phyloP scores from a whole-genome alignment of 2,113 vertebrate species.

The Numida meleagris region DNA sequence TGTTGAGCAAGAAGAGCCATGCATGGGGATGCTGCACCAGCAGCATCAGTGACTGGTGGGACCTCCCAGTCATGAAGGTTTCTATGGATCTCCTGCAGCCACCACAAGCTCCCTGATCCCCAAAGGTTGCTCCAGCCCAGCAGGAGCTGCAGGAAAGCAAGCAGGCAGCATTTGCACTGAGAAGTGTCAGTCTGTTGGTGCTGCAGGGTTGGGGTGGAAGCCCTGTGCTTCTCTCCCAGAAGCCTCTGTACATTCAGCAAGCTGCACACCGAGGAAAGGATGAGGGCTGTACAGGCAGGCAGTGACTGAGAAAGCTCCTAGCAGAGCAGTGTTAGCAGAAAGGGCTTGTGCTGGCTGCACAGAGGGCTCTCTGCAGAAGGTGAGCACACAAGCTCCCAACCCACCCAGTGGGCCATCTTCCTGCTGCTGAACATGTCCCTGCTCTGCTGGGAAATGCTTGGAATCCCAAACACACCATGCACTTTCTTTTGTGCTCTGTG shows the following conservation, averaged over 20 bases:
- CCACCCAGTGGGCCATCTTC: not conserved
- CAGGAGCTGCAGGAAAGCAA: not conserved
- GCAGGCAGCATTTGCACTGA: not conserved
- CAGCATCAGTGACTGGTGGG: fast-evolving
- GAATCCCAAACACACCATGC: not conserved
- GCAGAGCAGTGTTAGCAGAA: not conserved
- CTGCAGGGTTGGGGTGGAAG: not conserved
- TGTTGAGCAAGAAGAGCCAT: not conserved
- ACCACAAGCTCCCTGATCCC: fast-evolving
- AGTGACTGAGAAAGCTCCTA: not conserved
- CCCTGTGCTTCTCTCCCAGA: not conserved
- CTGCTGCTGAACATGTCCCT: not conserved
- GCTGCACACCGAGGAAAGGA: not conserved
- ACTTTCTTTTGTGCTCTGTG: not conserved
- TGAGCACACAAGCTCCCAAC: not conserved
- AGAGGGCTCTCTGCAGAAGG: not conserved
- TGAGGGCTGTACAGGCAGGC: not conserved
- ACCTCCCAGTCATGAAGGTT: not conserved
- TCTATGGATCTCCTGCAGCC: not conserved
- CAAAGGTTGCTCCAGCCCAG: not conserved
- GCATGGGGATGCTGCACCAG: fast-evolving
- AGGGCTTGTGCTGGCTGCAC: not conserved
- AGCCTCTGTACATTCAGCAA: not conserved
- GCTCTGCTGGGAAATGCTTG: not conserved
- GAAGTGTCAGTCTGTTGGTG: fast-evolving